Evolutionary conservation across 2,113 vertebrate genomes (phyloP), one percentile per base, ranked within the genome.

Genomic region (Pyxicephalus adspersus): DNA sequence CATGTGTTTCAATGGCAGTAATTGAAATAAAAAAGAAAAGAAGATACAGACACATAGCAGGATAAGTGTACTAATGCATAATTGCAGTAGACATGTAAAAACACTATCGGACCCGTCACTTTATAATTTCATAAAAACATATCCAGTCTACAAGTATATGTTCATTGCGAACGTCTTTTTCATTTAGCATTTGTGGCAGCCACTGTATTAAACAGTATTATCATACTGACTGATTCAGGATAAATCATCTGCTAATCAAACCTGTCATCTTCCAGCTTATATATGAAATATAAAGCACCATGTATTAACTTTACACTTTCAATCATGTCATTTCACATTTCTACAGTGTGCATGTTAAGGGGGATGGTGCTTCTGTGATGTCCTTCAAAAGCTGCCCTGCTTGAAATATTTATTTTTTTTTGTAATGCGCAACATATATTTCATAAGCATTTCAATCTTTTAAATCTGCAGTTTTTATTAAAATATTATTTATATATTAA

Each of bases 201-300:
- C 54, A 58, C 54, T 74, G 71, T 74, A 74, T 74, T 60, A 74
- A 74, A 74, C 23, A 29, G 54, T 74, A 60, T 74, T 74, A 74
- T 74, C 54, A 34, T 60, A 60, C 29, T 34, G 71, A 74, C 54
- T 60, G 31, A 6, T 55, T 74, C 51, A 74, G 29, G 58, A 19
- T 74, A 74, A 74, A 74, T 74, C 71, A 74, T 19, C 2, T 11
- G 54, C 71, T 74, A 58, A 58, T 74, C 71, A 74, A 74, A 74
- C 19, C 71, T 74, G 71, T 60, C 71, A 22, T 74, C 54, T 60
- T 7, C 28, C 29, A 60, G 71, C 57, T 74, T 74, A 74, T 74
- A 31, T 58, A 74, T 31, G 38, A 58, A 58, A 38, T 58, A 58
- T 74, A 74, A 74, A 74, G 71, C 58, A 55, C 57, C 54, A 8